These are phyloP conservation scores for Antennarius striatus DNA, from an alignment of 2,113 vertebrate genomes.

Conservation along the genomic window DNA sequence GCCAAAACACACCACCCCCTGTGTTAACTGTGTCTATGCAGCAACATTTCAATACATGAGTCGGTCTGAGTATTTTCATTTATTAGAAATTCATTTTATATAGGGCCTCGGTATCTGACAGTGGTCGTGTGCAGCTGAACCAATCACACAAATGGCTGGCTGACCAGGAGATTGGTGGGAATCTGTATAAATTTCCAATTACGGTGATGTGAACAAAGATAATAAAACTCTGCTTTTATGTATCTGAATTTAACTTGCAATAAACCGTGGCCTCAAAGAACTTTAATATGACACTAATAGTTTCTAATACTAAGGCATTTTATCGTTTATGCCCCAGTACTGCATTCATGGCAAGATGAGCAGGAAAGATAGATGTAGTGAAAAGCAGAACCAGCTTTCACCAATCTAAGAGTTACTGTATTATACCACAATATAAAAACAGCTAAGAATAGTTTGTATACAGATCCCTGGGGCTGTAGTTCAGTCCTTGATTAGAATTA, in stretches of 20 bases:
- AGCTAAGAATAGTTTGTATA: slow-evolving; percentile 52
- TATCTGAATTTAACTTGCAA: slow-evolving; percentile 23
- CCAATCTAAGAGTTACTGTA: slow-evolving; percentile 58
- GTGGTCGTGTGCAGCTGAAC: slow-evolving; percentile 22
- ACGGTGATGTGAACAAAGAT: slow-evolving; percentile 27
- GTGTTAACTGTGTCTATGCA: slow-evolving; percentile 3
- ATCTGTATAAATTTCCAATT: slow-evolving; percentile 7
- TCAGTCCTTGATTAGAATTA: slow-evolving; percentile 54
- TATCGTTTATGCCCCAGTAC: slow-evolving; percentile 17
- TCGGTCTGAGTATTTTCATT: background rate
- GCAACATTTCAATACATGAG: slow-evolving; percentile 21
- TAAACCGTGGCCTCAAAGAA: slow-evolving; percentile 17
- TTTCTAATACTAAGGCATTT: slow-evolving; percentile 25
- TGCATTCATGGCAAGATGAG: slow-evolving; percentile 13
- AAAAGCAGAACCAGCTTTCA: slow-evolving; percentile 43
- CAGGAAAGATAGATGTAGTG: slow-evolving; percentile 18
- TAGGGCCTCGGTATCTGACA: slow-evolving; percentile 22
- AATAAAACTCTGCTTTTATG: slow-evolving; percentile 55
- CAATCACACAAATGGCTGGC: slow-evolving; percentile 29
- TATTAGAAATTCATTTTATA: slow-evolving; percentile 1
- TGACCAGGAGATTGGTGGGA: slow-evolving; percentile 13
- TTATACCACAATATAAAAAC: slow-evolving; percentile 68
- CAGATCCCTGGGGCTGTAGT: slow-evolving; percentile 45
- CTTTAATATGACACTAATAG: slow-evolving; percentile 29
- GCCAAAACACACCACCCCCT: slow-evolving; percentile 5